Base-by-base conservation (phyloP, 2,888 invertebrate genomes). In the Holacanthella duospinosa region DNA sequence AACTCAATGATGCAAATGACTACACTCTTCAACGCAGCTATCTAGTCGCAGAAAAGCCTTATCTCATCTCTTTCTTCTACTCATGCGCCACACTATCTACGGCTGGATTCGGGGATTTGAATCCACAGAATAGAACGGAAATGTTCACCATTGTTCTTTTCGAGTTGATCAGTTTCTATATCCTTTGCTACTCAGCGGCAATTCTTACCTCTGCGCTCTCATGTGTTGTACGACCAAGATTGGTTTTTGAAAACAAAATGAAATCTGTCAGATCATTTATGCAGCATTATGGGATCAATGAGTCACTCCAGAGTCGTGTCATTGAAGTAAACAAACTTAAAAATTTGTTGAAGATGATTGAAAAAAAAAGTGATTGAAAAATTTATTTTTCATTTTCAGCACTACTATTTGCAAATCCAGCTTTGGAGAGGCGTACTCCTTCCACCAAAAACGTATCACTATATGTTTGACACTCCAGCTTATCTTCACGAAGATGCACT, bases 91-190 rank as follows among this genome's bases (percentile, higher is more conserved):
- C 68, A 1, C 21, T 68, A n/a, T 66, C 66, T 12, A 65, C 63
- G n/a, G 69, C 68, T 19, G 69, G 69, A 1, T 70, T 62, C 57
- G 69, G 69, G 12, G 69, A 70, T 53, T 70, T 70, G 55, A 59
- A 56, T 48, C 68, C 69, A 0, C 66, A 68, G 55, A 60, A 59
- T 43, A 9, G n/a, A 19, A 6, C 19, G 6, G 69, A 70, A 62
- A 44, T 66, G 53, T 36, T 65, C 9, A 60, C 53, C 21, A 60
- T 60, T 2, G 56, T 66, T 48, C 4, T 66, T 27, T 64, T 63
- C 27, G 60, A 61, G 28, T 43, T 66, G 1, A 19, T 62, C 12
- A 68, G 69, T 43, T 63, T 70, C 25, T 68, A 65, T 53, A 57
- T 68, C n/a, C 60, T 68, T 28, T 48, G 64, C 21, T 68, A 66